These are phyloP conservation scores for Nannospalax galili DNA, from an alignment of 2,113 vertebrate species.

Conservation along the genomic window DNA sequence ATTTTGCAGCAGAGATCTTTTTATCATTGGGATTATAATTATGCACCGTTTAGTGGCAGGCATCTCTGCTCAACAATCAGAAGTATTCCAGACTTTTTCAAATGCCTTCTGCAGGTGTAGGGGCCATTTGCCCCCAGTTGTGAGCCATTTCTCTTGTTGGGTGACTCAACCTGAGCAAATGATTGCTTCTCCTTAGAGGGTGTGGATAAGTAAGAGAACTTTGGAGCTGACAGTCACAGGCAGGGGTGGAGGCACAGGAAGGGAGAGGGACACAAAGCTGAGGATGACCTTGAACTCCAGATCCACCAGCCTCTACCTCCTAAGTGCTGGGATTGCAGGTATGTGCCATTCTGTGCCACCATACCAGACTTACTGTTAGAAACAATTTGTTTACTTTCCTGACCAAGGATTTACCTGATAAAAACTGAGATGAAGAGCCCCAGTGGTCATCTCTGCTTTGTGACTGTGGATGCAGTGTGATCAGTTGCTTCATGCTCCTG, in stretches of 20 bases:
- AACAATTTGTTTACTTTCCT: not conserved
- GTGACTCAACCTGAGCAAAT: not conserved
- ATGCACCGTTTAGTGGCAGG: not conserved
- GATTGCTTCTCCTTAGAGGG: not conserved
- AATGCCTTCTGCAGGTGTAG: not conserved
- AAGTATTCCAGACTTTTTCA: slow-evolving; percentile 1
- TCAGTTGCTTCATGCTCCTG: not conserved
- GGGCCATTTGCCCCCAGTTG: not conserved
- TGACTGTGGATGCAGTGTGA: not conserved
- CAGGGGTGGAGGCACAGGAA: not conserved
- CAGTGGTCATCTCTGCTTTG: not conserved
- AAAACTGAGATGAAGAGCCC: not conserved
- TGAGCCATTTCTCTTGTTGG: not conserved
- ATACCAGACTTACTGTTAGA: not conserved
- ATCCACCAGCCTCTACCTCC: not conserved
- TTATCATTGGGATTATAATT: not conserved
- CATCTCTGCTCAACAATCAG: not conserved
- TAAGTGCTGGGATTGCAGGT: not conserved
- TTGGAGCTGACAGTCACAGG: not conserved
- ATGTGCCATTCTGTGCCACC: too few species aligned
- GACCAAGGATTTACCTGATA: not conserved
- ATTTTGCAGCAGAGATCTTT: not conserved
- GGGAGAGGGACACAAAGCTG: not conserved
- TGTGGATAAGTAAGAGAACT: not conserved
- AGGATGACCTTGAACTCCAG: not conserved